Evolutionary conservation across 2,113 vertebrate species (phyloP).

Genomic region (Ranitomeya variabilis): DNA sequence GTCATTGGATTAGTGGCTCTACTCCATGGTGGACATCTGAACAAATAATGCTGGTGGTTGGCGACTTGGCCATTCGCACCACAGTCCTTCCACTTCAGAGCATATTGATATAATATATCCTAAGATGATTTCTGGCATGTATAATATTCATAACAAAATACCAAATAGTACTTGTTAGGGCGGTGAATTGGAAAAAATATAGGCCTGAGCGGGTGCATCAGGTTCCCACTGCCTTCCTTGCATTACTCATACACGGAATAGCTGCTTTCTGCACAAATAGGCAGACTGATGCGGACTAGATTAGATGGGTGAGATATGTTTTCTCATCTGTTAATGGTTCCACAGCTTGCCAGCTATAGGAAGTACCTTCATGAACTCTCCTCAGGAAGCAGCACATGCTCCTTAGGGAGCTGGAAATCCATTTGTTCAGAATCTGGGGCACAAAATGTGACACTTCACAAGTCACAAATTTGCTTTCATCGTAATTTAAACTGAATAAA

Average conservation of each 20-base stretch:
- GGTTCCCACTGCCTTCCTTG: background rate
- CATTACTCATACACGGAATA: background rate
- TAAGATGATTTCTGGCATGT: background rate
- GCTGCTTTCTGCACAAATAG: constrained; percentile 38
- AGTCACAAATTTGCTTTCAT: constrained; percentile 45
- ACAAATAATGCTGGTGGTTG: background rate
- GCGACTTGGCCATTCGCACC: background rate
- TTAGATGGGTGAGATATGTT: constrained; percentile 42
- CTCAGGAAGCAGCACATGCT: constrained; percentile 23
- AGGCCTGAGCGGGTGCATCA: background rate
- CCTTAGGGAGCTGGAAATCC: constrained; percentile 47
- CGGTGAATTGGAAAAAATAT: background rate
- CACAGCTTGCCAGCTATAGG: constrained; percentile 3
- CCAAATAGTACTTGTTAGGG: background rate
- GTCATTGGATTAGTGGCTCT: background rate
- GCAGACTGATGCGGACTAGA: constrained; percentile 19
- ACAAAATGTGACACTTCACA: constrained; percentile 51
- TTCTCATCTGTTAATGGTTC: constrained; percentile 46
- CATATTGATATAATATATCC: background rate
- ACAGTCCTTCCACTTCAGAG: background rate
- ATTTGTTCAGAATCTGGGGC: constrained; percentile 54
- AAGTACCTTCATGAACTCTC: constrained; percentile 4
- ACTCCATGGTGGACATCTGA: background rate
- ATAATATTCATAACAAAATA: background rate
- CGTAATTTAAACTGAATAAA: constrained; percentile 43